These are phyloP conservation scores for Melinopterus prodromus DNA, from an alignment of 2,888 invertebrate genomes.

Conservation along the genomic window DNA sequence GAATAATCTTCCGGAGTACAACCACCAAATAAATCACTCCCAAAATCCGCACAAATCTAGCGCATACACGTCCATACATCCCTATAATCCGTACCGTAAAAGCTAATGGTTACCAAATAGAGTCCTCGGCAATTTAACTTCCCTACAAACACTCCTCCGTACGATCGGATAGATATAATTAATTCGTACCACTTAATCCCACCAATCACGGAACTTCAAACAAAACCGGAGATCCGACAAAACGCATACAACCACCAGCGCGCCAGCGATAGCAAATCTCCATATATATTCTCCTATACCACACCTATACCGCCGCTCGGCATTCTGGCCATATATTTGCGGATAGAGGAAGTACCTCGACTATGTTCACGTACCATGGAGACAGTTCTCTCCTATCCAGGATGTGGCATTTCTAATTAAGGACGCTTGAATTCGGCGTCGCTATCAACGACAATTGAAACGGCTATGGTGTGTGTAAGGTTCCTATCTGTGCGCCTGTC, in stretches of 20 bases:
- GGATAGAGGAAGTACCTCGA: neutral
- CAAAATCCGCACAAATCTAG: neutral
- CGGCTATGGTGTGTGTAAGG: neutral
- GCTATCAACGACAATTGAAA: constrained; percentile 21
- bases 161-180: neutral
- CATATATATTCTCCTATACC: neutral
- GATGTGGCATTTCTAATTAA: neutral
- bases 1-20: too few species aligned
- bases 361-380: neutral
- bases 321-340: neutral
- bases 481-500: neutral
- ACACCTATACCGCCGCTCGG: neutral
- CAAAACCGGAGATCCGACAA: neutral
- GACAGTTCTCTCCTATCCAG: neutral
- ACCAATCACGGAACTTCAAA: neutral
- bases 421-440: neutral
- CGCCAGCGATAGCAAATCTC: neutral
- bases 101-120: constrained; percentile 4
- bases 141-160: neutral
- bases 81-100: neutral
- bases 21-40: too few species aligned
- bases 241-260: neutral
- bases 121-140: neutral
- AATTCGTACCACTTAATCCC: neutral
- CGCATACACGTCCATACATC: neutral